Evolutionary conservation across 1,140 invertebrate genomes (phyloP).

Genomic region (Brachionus paranguensis): DNA sequence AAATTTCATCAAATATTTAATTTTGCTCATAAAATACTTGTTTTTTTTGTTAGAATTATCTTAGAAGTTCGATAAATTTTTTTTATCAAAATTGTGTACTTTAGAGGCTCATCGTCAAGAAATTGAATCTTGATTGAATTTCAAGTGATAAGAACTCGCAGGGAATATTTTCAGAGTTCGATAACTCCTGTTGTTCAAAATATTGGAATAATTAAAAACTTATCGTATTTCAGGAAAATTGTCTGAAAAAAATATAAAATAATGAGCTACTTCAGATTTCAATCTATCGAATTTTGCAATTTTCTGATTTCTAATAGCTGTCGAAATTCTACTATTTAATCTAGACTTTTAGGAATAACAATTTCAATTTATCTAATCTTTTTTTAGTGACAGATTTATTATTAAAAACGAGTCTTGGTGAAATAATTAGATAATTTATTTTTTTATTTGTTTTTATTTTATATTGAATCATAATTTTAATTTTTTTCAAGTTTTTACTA

Average conservation of each 20-base stretch:
- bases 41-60: neutral
- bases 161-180: neutral
- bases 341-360: neutral
- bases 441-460: too few species aligned
- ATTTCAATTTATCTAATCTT: neutral
- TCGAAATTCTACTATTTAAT: neutral
- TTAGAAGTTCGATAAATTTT: neutral
- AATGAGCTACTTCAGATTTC: neutral
- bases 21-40: neutral
- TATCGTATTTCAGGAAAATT: slow-evolving; percentile 5
- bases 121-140: neutral
- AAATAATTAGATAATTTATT: too few species aligned
- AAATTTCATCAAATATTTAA: neutral
- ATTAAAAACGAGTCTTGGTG: neutral
- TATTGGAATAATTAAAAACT: slow-evolving; percentile 25
- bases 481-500: too few species aligned
- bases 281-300: neutral
- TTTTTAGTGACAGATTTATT: neutral
- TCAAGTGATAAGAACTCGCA: neutral
- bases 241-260: neutral
- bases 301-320: neutral
- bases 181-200: neutral
- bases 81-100: neutral
- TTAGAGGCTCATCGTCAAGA: neutral
- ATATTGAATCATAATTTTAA: too few species aligned